Evolutionary conservation across 2,797 vertebrate genomes (phyloP), one percentile per base, ranked within the genome.

Genomic region (Thalassophryne amazonica): DNA sequence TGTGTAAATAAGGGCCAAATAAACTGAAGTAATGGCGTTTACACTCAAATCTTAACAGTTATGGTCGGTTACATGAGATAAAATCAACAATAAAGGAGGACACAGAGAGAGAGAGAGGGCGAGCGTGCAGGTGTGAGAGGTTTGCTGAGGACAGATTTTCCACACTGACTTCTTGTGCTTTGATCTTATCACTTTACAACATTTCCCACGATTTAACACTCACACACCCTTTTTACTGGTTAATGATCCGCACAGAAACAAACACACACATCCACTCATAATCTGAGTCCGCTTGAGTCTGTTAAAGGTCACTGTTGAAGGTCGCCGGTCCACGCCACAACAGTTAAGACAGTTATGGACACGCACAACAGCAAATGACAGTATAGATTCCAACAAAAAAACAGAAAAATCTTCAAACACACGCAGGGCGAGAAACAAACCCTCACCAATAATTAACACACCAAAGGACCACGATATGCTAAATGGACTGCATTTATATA

Each of bases 161-260:
- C 60, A 62, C 60, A 55, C 64, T 76, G 61, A 77, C 64, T 62
- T 29, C 46, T 6, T 35, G 51, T 36, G 45, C 39, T 63, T 50
- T 51, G 71, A 71, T 77, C 53, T 60, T 69, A 64, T 71, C 65
- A 31, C 61, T 69, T 82, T n/a, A n/a, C n/a, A n/a, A n/a, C n/a
- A n/a, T n/a, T n/a, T 79, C 60, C 64, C 67, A 79, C 55, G 31
- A 65, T 58, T 59, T 27, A 60, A 59, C 31, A 23, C 42, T 43
- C 17, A 21, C 34, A 30, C 35, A 34, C 34, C 25, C 32, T 12
- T 19, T 12, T 41, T 17, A 48, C 35, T 17, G 20, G 17, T 16
- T 13, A 53, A 40, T 40, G 45, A 21, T 32, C 7, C 42, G 19
- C 32, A 36, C 19, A 51, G 14, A 37, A 16, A 37, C 7, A 8